A percentile compares a stretch with the other conserved stretches of the same genome.
phyloP scores from a whole-genome alignment of 2,797 vertebrate species.

The Labroides dimidiatus region DNA sequence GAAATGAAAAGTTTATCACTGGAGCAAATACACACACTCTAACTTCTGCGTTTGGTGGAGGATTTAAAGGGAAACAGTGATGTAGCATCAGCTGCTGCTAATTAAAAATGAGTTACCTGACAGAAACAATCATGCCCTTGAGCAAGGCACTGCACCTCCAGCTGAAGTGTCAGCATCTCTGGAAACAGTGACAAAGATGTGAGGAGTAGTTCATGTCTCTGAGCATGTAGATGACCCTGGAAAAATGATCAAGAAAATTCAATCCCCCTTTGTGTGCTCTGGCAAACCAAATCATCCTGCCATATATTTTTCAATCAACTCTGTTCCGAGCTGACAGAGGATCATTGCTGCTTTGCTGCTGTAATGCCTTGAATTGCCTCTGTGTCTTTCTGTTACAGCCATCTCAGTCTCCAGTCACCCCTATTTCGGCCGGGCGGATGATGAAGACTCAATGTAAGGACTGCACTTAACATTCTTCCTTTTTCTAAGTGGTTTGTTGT shows the following conservation, averaged over 20 bases:
- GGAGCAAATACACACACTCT: too few relatives aligned
- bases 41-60: not conserved
- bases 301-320: conserved; percentile 67
- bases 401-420: conserved; percentile 95
- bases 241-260: conserved; percentile 73
- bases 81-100: conserved; percentile 17
- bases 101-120: conserved; percentile 12
- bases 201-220: conserved; percentile 42
- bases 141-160: conserved; percentile 21
- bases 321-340: conserved; percentile 61
- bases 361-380: conserved; percentile 18
- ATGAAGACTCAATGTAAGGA: conserved; percentile 93
- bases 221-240: conserved; percentile 52
- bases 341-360: conserved; percentile 46
- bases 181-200: conserved; percentile 43
- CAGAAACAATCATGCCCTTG: conserved; percentile 26
- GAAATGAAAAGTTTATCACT: too few relatives aligned
- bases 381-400: conserved; percentile 78
- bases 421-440: conserved; percentile 90
- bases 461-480: conserved; percentile 18
- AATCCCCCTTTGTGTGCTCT: conserved; percentile 67
- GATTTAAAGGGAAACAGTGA: not conserved
- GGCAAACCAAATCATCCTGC: conserved; percentile 72
- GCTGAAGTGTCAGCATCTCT: conserved; percentile 28
- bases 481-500: conserved; percentile 8